Percentiles rank a stretch among this genome's conserved stretches.
Evolutionary conservation across 2,888 invertebrate species (phyloP).

Genomic region (Andricus curvator): DNA sequence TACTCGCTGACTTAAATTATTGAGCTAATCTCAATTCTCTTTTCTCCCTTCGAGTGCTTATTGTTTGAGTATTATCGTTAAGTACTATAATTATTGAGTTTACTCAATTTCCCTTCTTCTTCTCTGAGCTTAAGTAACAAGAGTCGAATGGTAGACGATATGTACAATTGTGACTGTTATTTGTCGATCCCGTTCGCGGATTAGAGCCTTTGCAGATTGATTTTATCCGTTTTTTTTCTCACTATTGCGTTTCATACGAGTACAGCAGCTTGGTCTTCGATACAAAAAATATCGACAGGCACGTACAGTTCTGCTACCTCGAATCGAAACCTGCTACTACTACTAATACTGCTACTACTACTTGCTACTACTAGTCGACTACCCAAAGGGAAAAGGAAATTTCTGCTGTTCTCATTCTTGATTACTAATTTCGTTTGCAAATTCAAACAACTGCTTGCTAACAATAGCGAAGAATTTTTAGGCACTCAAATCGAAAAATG

Average conservation of each 20-base stretch:
- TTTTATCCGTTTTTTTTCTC: background rate
- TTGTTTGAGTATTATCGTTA: conserved; percentile 55
- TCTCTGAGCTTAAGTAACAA: conserved; percentile 58
- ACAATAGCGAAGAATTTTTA: conserved; percentile 17
- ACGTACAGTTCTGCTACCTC: conserved; percentile 46
- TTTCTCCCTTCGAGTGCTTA: conserved; percentile 54
- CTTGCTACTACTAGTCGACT: background rate
- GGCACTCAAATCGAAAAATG: conserved; percentile 21
- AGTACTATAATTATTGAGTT: conserved; percentile 52
- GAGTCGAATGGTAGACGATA: conserved; percentile 57
- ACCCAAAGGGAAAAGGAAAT: background rate
- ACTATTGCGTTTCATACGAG: background rate
- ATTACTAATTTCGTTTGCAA: background rate
- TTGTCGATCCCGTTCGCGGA: conserved; percentile 48
- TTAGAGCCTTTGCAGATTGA: background rate
- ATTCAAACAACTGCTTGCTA: conserved; percentile 1
- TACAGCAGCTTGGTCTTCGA: conserved; percentile 39
- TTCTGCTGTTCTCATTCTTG: background rate
- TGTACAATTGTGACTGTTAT: conserved; percentile 55
- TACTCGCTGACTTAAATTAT: conserved; percentile 46
- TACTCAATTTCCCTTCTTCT: conserved; percentile 52
- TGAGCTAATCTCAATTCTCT: conserved; percentile 59
- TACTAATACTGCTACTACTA: background rate
- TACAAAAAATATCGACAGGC: conserved; percentile 53
- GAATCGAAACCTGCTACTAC: background rate